phyloP scores from a whole-genome alignment of 2,113 vertebrate genomes.

The Ciconia boyciana region DNA sequence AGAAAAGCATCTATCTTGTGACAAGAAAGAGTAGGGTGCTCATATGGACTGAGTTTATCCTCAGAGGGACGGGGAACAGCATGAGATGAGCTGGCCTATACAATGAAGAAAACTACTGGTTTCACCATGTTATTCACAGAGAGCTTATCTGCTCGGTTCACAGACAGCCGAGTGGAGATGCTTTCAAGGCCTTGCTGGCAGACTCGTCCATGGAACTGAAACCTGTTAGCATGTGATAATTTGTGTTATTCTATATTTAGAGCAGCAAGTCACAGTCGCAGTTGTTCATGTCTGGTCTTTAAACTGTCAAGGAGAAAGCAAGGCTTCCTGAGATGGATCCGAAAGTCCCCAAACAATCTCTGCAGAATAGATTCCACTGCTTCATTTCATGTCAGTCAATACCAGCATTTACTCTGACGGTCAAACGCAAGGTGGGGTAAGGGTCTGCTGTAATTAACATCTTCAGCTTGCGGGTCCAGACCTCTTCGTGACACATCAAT shows the following conservation, averaged over 20 bases:
- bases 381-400: not conserved
- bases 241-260: slow-evolving; percentile 57
- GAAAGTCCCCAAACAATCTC: not conserved
- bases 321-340: slow-evolving; percentile 9
- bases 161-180: not conserved
- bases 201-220: slow-evolving; percentile 28
- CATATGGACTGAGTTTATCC: not conserved
- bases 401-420: fast-evolving
- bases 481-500: not conserved
- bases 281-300: slow-evolving; percentile 24
- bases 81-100: not conserved
- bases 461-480: not conserved
- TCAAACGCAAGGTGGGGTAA: not conserved
- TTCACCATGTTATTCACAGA: not conserved
- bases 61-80: not conserved
- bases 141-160: not conserved
- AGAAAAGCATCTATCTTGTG: not conserved
- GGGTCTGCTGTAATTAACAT: not conserved
- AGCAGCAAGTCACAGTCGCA: not conserved
- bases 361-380: not conserved
- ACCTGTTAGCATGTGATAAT: slow-evolving; percentile 46
- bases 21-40: not conserved
- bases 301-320: slow-evolving; percentile 43
- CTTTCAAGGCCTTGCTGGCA: slow-evolving; percentile 35
- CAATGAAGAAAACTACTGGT: not conserved